These are phyloP conservation scores for Ectropis crepuscularia DNA, from an alignment of 2,888 invertebrate genomes.

Conservation along the genomic window DNA sequence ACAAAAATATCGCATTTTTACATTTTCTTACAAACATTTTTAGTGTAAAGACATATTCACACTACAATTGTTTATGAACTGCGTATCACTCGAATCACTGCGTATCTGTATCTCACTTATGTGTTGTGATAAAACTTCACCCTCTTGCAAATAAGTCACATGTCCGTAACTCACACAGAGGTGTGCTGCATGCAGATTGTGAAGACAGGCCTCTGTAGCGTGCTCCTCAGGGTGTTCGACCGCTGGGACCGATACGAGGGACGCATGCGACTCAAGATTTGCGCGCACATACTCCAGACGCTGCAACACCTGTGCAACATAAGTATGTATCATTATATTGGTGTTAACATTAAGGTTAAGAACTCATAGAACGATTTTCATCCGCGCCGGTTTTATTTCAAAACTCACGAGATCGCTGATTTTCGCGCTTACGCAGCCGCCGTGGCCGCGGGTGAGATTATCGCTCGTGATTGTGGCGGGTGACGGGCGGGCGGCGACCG, in stretches of 20 bases:
- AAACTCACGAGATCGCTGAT: too few species aligned
- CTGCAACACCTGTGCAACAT: constrained; percentile 86
- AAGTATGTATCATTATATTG: constrained; percentile 75
- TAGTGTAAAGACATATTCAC: too few species aligned
- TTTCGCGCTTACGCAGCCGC: too few species aligned
- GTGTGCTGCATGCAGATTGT: constrained; percentile 87
- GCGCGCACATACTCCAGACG: constrained; percentile 84
- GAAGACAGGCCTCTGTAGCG: constrained; percentile 84
- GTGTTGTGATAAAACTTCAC: constrained; percentile 21
- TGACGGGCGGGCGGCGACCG: too few species aligned
- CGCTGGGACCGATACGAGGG: constrained; percentile 87
- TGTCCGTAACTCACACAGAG: constrained; percentile 82
- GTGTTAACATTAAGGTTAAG: neutral
- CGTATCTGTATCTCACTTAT: neutral
- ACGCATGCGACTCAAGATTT: constrained; percentile 86
- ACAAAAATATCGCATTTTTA: too few species aligned
- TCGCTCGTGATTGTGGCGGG: too few species aligned
- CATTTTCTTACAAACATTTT: too few species aligned
- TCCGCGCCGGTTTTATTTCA: too few species aligned
- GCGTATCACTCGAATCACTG: too few species aligned
- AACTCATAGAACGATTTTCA: too few species aligned
- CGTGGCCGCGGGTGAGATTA: too few species aligned
- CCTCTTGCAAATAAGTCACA: constrained; percentile 57
- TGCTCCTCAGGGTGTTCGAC: constrained; percentile 86
- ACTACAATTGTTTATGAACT: too few species aligned